Evolutionary conservation across 1,140 invertebrate genomes (phyloP).

Genomic region (Drosophila truncata): DNA sequence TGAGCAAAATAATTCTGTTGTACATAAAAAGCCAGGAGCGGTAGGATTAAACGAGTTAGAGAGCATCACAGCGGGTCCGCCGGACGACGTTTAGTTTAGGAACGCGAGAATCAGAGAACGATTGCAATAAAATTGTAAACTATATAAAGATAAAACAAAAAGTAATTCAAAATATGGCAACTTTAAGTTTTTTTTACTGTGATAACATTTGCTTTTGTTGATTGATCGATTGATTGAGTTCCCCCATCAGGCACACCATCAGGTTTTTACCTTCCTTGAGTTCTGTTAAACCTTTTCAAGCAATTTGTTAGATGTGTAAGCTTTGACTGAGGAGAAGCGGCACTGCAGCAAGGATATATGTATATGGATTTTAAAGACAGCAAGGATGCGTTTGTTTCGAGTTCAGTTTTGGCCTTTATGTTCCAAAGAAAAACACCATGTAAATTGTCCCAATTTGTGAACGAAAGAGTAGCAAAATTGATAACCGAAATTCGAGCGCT

Average conservation of each 20-base stretch:
- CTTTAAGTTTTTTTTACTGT: constrained; percentile 78
- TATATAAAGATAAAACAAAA: constrained; percentile 13
- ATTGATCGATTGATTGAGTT: constrained; percentile 30
- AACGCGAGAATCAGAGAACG: constrained; percentile 32
- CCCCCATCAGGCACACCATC: constrained; percentile 24
- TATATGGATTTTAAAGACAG: constrained; percentile 22
- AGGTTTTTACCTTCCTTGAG: constrained; percentile 36
- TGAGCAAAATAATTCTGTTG: constrained; percentile 69
- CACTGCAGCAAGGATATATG: constrained; percentile 9
- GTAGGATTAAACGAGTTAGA: constrained; percentile 39
- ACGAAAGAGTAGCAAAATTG: constrained; percentile 50
- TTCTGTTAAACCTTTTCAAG: constrained; percentile 45
- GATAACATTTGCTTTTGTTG: constrained; percentile 80
- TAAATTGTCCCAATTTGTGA: constrained; percentile 66
- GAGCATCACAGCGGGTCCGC: constrained; percentile 63
- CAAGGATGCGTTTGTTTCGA: constrained; percentile 51
- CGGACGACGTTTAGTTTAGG: constrained; percentile 21
- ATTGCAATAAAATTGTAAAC: constrained; percentile 63
- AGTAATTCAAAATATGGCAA: constrained; percentile 63
- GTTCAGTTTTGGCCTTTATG: constrained; percentile 48
- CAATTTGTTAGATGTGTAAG: constrained; percentile 79
- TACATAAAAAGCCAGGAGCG: constrained; percentile 60
- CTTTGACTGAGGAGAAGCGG: constrained; percentile 66
- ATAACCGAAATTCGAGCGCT: constrained; percentile 82
- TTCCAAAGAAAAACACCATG: constrained; percentile 44